Evolutionary conservation across 2,888 invertebrate species (phyloP), one percentile per base, ranked within the genome.

Genomic region (Phengaris arion): DNA sequence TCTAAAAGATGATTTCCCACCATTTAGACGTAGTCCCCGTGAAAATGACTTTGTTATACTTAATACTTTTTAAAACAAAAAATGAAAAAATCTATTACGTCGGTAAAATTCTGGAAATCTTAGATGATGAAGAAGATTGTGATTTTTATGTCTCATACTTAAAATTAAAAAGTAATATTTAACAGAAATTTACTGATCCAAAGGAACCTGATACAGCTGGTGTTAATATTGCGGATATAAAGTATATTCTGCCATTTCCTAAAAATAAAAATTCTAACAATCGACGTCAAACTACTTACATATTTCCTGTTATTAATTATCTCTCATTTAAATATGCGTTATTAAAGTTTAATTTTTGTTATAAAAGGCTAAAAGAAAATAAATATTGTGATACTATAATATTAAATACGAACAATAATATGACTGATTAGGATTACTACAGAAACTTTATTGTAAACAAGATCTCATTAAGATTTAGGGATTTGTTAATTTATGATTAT

Each of bases 91-190:
- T 68, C 52, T 76, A 75, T 70, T 76, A 76, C 12, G 12, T 73
- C 13, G 52, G 22, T 51, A 48, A 76, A 72, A 64, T 76, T 22
- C 52, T 73, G 35, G 73, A 76, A 64, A 52, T 73, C 35, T 51
- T 64, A 54, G 64, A 76, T 52, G 75, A 75, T 72, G 68, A 76
- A 72, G 51, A 59, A 57, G 75, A 76, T 51, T 64, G 64, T 76
- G 73, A 76, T 68, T 73, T 64, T 45, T 75, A 64, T 73, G 75
- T 68, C 59, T 75, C 73, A 10, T 76, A 76, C 51, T 45, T 73
- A 51, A 76, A 76, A 76, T 73, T 64, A 64, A 76, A 76, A 76
- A 74, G 35, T 64, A 73, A 74, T 55, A 73, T 73, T 74, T 15
- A 35, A 52, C 68, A 54, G 48, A 74, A 52, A 74, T 54, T 76